Evolutionary conservation across 1,140 invertebrate species (phyloP), one percentile per base, ranked within the genome.

Genomic region (Chymomyza costata): DNA sequence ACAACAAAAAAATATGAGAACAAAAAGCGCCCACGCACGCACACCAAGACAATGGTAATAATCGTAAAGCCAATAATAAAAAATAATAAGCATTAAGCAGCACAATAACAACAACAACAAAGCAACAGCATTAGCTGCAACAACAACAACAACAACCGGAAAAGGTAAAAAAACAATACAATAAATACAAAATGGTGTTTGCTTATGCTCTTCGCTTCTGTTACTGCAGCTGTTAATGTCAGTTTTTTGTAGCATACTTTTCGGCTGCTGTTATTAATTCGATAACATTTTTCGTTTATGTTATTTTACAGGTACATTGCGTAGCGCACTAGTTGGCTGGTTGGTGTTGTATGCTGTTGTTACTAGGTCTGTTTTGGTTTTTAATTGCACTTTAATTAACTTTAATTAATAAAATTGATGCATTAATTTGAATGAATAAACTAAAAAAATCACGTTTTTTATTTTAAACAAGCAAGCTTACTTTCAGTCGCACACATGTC

Each of bases 31-130:
- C 8, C 8, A 8, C 21, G 21, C 21, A 25, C 21, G n/a, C n/a
- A 25, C 21, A 8, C 21, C 45, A 63, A 44, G 44, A 35, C 50
- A 49, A 39, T 25, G 54, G 63, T 49, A 52, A 78, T 78, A 78
- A 80, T 66, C 73, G 41, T 80, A 80, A 78, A 78, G 52, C 63
- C 60, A 67, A 30, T 71, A 66, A 71, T 65, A 78, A 78, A 80
- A 78, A 80, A 80, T 73, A 80, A 80, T 80, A 80, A 80, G 73
- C 62, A 73, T 80, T 80, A 73, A 80, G 68, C 67, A 73, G 60
- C 60, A 57, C 51, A 55, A 39, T 14, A 39, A 18, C 16, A 50
- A 40, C 25, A 49, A 37, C 2, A 54, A 67, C 63, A 74, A 30
- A 57, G 48, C 35, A 53, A 60, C 46, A 52, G 53, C 51, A 38